Evolutionary conservation across 2,797 vertebrate genomes (phyloP).

Genomic region (Molothrus ater): DNA sequence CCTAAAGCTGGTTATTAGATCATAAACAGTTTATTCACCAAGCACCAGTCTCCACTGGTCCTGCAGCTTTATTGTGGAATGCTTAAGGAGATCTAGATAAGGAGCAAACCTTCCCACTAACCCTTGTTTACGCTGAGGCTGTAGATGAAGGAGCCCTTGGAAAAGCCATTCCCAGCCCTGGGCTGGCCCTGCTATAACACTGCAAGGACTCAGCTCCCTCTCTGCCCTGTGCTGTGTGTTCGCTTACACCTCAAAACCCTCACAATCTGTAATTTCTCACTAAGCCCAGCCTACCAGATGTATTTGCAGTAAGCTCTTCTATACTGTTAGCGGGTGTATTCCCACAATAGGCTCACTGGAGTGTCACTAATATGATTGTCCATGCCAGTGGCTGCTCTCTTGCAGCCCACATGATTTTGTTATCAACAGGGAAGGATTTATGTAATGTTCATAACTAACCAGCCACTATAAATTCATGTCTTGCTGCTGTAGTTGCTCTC

Average conservation of each 20-base stretch:
- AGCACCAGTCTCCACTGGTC: slow-evolving; percentile 20
- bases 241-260: slow-evolving; percentile 3
- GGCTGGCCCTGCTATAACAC: not conserved
- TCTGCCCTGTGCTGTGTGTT: not conserved
- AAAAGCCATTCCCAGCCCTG: not conserved
- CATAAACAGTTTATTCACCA: slow-evolving; percentile 13
- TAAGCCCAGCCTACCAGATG: not conserved
- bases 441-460: slow-evolving; percentile 43
- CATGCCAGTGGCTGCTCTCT: slow-evolving; percentile 62
- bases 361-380: slow-evolving; percentile 59
- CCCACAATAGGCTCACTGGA: slow-evolving; percentile 43
- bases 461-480: slow-evolving; percentile 9
- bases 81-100: slow-evolving; percentile 34
- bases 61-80: slow-evolving; percentile 41
- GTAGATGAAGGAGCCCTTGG: not conserved
- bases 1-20: slow-evolving; percentile 2
- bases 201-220: not conserved
- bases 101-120: not conserved
- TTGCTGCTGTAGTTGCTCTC: not conserved
- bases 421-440: slow-evolving; percentile 40
- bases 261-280: slow-evolving; percentile 14
- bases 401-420: slow-evolving; percentile 43
- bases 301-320: slow-evolving; percentile 16
- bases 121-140: not conserved
- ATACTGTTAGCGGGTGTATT: slow-evolving; percentile 8